Evolutionary conservation across 1,140 invertebrate species (phyloP), one percentile per base, ranked within the genome.

Genomic region (Drosophila parvula): DNA sequence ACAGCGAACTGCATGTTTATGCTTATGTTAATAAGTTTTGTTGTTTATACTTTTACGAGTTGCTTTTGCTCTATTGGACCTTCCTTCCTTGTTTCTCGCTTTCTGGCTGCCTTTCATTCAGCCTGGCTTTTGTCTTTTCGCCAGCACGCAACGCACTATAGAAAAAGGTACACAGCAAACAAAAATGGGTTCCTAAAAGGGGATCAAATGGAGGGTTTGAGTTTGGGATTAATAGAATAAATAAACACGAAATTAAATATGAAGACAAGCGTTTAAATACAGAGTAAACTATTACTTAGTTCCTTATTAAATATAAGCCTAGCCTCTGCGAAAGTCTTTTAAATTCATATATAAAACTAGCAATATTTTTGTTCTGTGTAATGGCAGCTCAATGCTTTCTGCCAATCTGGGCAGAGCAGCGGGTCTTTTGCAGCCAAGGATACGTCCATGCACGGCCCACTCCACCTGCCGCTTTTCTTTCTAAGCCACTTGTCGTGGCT

Each of bases 1-100:
- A 18, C 41, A 61, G 61, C 58, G 53, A 77, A 40, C 53, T 78
- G 80, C 80, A 73, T 83, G 84, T 85, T 86, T 79, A 81, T 86
- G 75, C 74, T 83, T 88, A 88, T 88, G 84, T 74, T 89, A 89
- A 89, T 89, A 78, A 89, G 74, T 89, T 89, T 74, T 71, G 53
- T 75, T 83, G 73, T 78, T 86, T 83, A 79, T 88, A 79, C 73
- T 88, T 88, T 83, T 74, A 50, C 61, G 78, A 74, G 60, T 55
- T 56, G 68, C 41, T 69, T 47, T 68, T 74, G 56, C 45, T 74
- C 71, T 40, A 11, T 63, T 65, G 51, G 56, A 44, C 16, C 63
- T 81, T 81, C 68, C 65, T 80, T 80, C 67, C 81, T 80, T 78
- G 50, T 78, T 81, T 76, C 60, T 74, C 59, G 53, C 82, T 67